phyloP scores from a whole-genome alignment of 2,888 invertebrate species.

The Miltochrista miniata region DNA sequence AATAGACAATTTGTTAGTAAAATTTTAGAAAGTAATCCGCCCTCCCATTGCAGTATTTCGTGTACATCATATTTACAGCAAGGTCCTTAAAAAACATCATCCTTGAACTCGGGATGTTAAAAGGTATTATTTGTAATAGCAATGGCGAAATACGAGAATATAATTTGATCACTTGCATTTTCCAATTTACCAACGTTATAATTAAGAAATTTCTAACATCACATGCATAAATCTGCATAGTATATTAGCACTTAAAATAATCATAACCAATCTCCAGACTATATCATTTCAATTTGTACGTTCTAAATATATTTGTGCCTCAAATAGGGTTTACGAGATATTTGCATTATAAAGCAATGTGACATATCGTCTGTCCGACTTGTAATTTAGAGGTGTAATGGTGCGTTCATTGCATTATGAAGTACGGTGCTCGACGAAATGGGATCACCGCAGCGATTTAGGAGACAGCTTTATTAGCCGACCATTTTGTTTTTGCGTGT shows the following conservation, averaged over 20 bases:
- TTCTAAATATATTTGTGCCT: slow-evolving; percentile 54
- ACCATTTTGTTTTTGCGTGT: slow-evolving; percentile 38
- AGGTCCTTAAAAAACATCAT: too few relatives aligned
- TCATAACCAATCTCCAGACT: slow-evolving; percentile 18
- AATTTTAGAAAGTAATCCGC: too few relatives aligned
- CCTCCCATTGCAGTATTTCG: too few relatives aligned
- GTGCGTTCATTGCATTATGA: slow-evolving; percentile 67
- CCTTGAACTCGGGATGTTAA: too few relatives aligned
- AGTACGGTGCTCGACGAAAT: slow-evolving; percentile 56
- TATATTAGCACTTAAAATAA: slow-evolving; percentile 11
- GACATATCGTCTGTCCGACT: slow-evolving; percentile 65
- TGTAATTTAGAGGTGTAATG: slow-evolving; percentile 77
- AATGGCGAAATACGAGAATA: too few relatives aligned
- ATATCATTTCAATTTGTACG: slow-evolving; percentile 49
- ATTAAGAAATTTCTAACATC: background rate
- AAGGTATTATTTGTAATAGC: too few relatives aligned
- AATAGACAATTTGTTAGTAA: too few relatives aligned
- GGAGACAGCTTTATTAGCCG: slow-evolving; percentile 57
- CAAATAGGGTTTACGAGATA: slow-evolving; percentile 65
- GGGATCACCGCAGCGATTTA: slow-evolving; percentile 59
- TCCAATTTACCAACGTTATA: too few relatives aligned
- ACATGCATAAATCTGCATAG: slow-evolving; percentile 7
- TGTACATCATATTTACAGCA: too few relatives aligned
- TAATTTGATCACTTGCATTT: background rate
- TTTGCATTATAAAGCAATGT: slow-evolving; percentile 71